Evolutionary conservation across 1,140 invertebrate genomes (phyloP), one percentile per base, ranked within the genome.

Genomic region (Radopholus similis): DNA sequence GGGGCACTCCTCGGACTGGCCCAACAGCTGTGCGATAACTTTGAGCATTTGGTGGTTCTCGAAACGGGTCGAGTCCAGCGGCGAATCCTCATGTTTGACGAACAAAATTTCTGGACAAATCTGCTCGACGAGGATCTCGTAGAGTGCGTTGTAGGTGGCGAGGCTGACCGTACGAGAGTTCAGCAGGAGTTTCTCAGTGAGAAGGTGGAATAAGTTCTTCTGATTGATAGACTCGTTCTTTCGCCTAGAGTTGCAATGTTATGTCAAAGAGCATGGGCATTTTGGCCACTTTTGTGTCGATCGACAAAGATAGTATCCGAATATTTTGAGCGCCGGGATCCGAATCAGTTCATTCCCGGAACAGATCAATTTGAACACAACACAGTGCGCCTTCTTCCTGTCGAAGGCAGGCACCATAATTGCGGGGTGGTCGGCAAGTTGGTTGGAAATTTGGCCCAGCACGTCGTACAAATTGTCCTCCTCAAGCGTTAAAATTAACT

Each of bases 31-130:
- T 4, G 95, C 95, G 28, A 98, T 79, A 13, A 98, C 95, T 87
- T 98, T 98, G 15, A 98, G 86, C 76, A 98, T 91, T 90, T 95
- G 92, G 93, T 94, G 93, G 87, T 97, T 98, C 86, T 98, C 94
- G 64, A 98, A 86, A 71, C 92, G 87, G 84, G 91, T 94, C 83
- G 92, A 90, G 53, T 90, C 91, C 83, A 96, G 93, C 26, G 93
- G 92, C 83, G 96, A 92, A 0, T 91, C 71, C 35, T 71, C 71
- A 18, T 80, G 77, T 35, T 67, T 55, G 4, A 67, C 64, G 47
- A 76, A 82, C 91, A 23, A 93, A 75, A 96, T 92, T 84, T 95
- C 91, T 83, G 94, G 91, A 62, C 90, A 91, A 69, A 97, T 93
- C 80, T 94, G 90, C 83, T 97, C 95, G 0, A 93, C 95, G 86